These are phyloP conservation scores for Caenorhabditis zanzibari DNA, from an alignment of 2,888 invertebrate genomes.

Conservation along the genomic window DNA sequence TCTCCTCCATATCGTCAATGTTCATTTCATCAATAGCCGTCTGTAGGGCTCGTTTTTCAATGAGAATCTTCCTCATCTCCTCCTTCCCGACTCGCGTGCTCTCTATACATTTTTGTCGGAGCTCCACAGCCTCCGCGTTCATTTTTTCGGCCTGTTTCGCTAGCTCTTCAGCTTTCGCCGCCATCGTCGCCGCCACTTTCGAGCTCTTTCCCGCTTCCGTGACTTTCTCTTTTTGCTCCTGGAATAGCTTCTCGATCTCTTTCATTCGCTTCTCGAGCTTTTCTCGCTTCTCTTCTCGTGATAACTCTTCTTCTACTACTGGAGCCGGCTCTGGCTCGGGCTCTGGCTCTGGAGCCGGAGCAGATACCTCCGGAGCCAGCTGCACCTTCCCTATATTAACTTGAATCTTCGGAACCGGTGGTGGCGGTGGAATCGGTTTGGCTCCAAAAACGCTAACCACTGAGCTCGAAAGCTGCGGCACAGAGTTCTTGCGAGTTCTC, in stretches of 20 bases:
- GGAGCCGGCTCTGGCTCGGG: background rate
- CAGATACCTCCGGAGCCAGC: background rate
- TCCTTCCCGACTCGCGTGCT: background rate
- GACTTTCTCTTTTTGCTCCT: background rate
- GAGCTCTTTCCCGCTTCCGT: background rate
- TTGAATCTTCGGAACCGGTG: background rate
- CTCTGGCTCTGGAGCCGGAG: background rate
- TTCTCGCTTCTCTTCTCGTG: background rate
- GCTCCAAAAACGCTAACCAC: background rate
- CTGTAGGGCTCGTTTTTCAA: conserved; percentile 18
- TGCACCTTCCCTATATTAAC: background rate
- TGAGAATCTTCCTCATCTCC: background rate
- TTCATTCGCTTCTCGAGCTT: background rate
- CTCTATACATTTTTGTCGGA: background rate
- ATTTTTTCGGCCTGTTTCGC: conserved; percentile 16
- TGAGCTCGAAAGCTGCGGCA: background rate
- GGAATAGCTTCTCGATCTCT: background rate
- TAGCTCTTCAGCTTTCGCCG: conserved; percentile 1
- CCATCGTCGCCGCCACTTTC: conserved; percentile 6
- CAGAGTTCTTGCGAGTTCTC: conserved; percentile 11
- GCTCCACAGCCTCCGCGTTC: conserved; percentile 7
- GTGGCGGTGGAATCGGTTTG: background rate
- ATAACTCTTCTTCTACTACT: background rate
- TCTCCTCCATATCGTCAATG: conserved; percentile 35
- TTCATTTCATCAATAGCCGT: conserved; percentile 5